Base-by-base conservation (phyloP, 2,113 vertebrate species). In the Neolamprologus variostigma region DNA sequence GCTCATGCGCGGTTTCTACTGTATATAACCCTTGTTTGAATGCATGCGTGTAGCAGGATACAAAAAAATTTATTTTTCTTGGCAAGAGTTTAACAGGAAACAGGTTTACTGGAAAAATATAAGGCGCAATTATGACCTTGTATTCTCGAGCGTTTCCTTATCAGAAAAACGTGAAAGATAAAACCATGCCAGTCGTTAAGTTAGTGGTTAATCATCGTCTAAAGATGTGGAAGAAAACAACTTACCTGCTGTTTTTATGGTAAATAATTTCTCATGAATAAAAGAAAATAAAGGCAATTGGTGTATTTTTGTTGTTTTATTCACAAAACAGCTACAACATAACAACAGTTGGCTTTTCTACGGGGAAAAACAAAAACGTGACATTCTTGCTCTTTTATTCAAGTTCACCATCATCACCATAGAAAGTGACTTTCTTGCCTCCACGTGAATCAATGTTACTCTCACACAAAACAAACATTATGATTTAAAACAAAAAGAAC, bases 261-360 rank as follows among this genome's bases (percentile, higher is more conserved):
- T 82, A 37, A 14, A 42, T 7, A 14, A 73, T 5, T 37, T 2
- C 5, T 33, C 9, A 47, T 55, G 2, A 93, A 90, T 83, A 86
- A 94, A 91, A 9, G 3, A 11, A 79, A 80, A 45, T 28, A 6
- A 11, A 84, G 19, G 3, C 13, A 68, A 1, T 2, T 6, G 2
- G 3, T 54, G 10, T 78, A 2, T 85, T 76, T 19, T 37, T 61
- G 9, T 71, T 1, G 4, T 94, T 95, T 95, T 95, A 94, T 94
- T 96, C 89, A 90, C 87, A 91, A 95, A 94, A 92, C 14, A 76
- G 63, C 16, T 7, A 40, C 6, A 80, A 90, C 88, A 84, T 5
- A 59, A 91, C 82, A 66, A 91, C 80, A 55, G 21, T 80, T 37
- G 17, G 17, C 40, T 87, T 59, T 85, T 73, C 33, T 47, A 57